Evolutionary conservation across 2,113 vertebrate species (phyloP).

Genomic region (Calyptomena viridis): DNA sequence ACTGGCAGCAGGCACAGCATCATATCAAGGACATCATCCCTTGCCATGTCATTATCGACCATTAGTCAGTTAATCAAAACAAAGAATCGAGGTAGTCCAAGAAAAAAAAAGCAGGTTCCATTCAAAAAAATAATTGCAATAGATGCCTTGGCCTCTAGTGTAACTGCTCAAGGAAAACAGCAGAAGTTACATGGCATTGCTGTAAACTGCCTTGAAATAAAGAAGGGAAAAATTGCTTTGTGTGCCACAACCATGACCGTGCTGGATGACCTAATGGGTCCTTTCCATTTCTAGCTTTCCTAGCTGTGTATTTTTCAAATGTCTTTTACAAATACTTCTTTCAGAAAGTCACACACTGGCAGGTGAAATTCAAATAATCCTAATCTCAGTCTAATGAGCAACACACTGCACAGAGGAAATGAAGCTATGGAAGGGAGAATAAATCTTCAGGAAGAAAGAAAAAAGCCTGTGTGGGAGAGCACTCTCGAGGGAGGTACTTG

Average conservation of each 20-base stretch:
- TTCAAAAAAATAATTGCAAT: background rate
- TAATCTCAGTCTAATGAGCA: background rate
- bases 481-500: background rate
- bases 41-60: background rate
- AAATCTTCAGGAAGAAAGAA: background rate
- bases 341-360: background rate
- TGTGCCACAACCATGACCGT: background rate
- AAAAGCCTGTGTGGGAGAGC: background rate
- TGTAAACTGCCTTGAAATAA: background rate
- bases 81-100: background rate
- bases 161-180: background rate
- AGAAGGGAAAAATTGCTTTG: background rate
- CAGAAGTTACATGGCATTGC: fast-evolving
- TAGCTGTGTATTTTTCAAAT: background rate
- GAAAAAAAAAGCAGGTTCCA: background rate
- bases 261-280: background rate
- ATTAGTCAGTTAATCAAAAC: background rate
- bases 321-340: background rate
- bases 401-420: background rate
- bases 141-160: background rate
- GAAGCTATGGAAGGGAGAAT: background rate
- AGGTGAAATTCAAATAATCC: slow-evolving; percentile 4
- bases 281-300: background rate
- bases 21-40: fast-evolving
- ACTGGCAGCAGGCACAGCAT: background rate